Evolutionary conservation across 2,888 invertebrate species (phyloP), one percentile per base, ranked within the genome.

Genomic region (Troides helena): DNA sequence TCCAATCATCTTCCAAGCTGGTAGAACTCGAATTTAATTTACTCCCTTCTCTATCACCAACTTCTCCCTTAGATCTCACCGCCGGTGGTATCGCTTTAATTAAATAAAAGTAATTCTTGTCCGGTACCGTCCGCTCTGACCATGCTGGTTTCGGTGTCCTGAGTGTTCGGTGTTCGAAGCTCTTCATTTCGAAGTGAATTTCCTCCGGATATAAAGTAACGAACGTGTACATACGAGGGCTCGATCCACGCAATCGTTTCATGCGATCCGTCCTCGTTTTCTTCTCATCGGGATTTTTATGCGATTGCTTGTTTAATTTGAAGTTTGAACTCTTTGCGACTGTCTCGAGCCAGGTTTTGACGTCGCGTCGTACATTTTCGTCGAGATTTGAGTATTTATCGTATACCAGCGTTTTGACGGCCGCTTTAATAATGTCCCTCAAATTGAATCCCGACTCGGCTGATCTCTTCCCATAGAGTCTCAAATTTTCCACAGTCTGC

Each of bases 171-270:
- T 39, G 39, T 7, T 56, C 17, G 10, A 23, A 8, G 14, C 18
- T 60, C 25, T 60, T 30, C n/a, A 18, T 36, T 10, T 64, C 14
- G 21, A 39, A 57, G 2, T 18, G 43, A 18, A 69, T 69, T 2
- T 30, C 36, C 58, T 69, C 69, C 0, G 69, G 69, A 46, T 69
- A 69, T 18, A 69, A 46, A 18, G 69, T 69, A 23, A 69, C 58
- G 36, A 69, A 69, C 4, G 69, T 59, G 17, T 58, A 58, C 7
- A 17, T 25, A 0, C 39, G 18, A 4, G n/a, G 21, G 1, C 6
- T 57, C 0, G 21, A 17, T 21, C 7, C 36, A 3, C n/a, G 17
- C 3, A 17, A 6, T 53, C 18, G 17, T n/a, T 53, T 53, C 18
- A 18, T 6, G 1, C 57, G 43, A 23, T 23, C 43, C 39, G 21